These are phyloP conservation scores for Vanessa tameamea DNA, from an alignment of 1,140 invertebrate species.

Conservation along the genomic window DNA sequence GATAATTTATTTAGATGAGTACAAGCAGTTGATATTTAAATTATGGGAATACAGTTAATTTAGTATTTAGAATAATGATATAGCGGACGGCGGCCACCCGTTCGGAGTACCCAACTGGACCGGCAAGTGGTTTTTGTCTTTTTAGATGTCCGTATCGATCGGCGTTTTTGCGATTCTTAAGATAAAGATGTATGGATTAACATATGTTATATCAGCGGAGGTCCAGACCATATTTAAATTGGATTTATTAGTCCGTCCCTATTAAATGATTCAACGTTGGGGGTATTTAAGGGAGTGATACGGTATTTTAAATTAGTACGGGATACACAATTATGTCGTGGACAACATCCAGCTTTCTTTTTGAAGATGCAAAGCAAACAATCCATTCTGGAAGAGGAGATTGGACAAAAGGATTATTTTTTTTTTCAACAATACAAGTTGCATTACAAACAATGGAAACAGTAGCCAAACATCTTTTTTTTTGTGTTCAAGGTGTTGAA, in stretches of 20 bases:
- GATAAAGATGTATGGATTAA: constrained; percentile 79
- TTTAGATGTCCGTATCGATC: constrained; percentile 61
- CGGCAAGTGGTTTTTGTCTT: constrained; percentile 46
- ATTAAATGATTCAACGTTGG: constrained; percentile 67
- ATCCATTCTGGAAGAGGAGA: constrained; percentile 55
- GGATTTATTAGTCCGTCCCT: constrained; percentile 74
- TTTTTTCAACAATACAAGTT: constrained; percentile 65
- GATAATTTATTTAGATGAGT: constrained; percentile 37
- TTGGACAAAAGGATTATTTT: constrained; percentile 55
- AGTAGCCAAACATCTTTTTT: constrained; percentile 59
- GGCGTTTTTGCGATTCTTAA: constrained; percentile 74
- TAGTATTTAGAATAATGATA: constrained; percentile 75
- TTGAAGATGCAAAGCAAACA: constrained; percentile 43
- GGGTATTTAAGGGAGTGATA: constrained; percentile 41
- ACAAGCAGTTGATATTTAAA: constrained; percentile 75
- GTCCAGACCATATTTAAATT: constrained; percentile 74
- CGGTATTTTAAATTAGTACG: constrained; percentile 29
- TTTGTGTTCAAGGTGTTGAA: constrained; percentile 50
- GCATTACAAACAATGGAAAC: constrained; percentile 67
- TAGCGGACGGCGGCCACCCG: constrained; percentile 71
- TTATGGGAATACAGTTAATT: constrained; percentile 78
- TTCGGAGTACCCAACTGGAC: constrained; percentile 67
- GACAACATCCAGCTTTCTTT: constrained; percentile 37
- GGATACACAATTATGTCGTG: constrained; percentile 31
- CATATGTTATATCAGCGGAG: constrained; percentile 77